A percentile compares a stretch with the other conserved stretches of the same genome.
These are phyloP conservation scores for Champsocephalus gunnari DNA, from an alignment of 2,797 vertebrate species.

Conservation along the genomic window DNA sequence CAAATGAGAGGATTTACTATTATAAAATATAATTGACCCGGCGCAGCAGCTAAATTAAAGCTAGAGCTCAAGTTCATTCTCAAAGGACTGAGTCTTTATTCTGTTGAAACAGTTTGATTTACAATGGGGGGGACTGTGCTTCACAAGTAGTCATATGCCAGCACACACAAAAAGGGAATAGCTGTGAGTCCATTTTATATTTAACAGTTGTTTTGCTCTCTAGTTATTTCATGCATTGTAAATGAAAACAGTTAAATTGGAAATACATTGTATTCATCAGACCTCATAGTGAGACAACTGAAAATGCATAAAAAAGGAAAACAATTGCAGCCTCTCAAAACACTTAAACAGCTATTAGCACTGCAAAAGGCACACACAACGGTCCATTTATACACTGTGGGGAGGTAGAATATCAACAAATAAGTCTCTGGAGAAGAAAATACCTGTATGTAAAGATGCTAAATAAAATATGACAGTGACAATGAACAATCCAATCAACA, in stretches of 20 bases:
- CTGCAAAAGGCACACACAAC: conserved; percentile 3
- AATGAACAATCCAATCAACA: conserved; percentile 25
- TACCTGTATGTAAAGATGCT: conserved; percentile 11
- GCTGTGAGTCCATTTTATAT: conserved; percentile 40
- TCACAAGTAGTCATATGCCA: conserved; percentile 1
- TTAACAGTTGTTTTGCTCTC: conserved; percentile 31
- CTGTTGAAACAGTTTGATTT: conserved; percentile 41
- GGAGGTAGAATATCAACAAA: conserved; percentile 21
- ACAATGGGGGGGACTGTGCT: conserved; percentile 21
- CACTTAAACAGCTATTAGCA: conserved; percentile 11
- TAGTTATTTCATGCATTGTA: conserved; percentile 28
- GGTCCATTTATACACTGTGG: conserved; percentile 5
- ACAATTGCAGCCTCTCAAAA: conserved; percentile 16
- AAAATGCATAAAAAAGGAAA: conserved; percentile 49
- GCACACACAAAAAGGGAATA: conserved; percentile 1
- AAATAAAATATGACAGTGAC: conserved; percentile 29
- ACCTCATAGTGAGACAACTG: conserved; percentile 28
- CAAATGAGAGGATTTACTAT: conserved; percentile 69
- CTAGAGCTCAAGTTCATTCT: conserved; percentile 53
- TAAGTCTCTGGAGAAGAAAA: conserved; percentile 9
- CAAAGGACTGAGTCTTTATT: conserved; percentile 43
- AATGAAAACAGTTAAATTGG: conserved; percentile 42
- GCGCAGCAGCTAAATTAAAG: conserved; percentile 63
- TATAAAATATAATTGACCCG: conserved; percentile 69
- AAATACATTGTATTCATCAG: conserved; percentile 34